These are phyloP conservation scores for Vireo altiloquus DNA, from an alignment of 2,113 vertebrate species.

Conservation along the genomic window DNA sequence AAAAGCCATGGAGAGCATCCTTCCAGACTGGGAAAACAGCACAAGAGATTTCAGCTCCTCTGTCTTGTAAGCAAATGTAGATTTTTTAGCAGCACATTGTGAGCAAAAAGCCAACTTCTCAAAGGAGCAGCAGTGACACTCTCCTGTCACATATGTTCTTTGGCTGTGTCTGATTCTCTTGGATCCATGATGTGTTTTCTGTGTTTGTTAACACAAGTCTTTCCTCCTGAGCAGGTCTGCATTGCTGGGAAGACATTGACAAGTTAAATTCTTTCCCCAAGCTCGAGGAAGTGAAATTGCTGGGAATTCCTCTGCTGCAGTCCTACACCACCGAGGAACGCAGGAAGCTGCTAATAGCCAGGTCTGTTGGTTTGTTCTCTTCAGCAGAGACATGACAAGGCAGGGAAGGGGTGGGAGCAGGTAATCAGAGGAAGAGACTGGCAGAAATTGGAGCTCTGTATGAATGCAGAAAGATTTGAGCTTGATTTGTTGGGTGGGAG, in stretches of 20 bases:
- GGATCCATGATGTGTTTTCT: background rate
- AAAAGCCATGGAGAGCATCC: background rate
- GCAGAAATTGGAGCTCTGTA: background rate
- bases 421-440: background rate
- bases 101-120: background rate
- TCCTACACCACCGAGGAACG: slow-evolving; percentile 88
- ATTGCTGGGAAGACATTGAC: slow-evolving; percentile 92
- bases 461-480: background rate
- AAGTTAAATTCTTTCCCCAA: slow-evolving; percentile 92
- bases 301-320: slow-evolving; percentile 91
- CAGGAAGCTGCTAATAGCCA: slow-evolving; percentile 88
- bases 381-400: background rate
- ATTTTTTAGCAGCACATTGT: background rate
- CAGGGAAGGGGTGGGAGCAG: background rate
- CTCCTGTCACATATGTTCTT: background rate
- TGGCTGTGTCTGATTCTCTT: background rate
- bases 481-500: background rate
- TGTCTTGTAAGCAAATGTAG: background rate
- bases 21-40: background rate
- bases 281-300: slow-evolving; percentile 87
- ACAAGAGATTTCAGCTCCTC: background rate
- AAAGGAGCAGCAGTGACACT: background rate
- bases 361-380: slow-evolving; percentile 54
- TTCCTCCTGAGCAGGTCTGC: slow-evolving; percentile 82
- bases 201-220: slow-evolving; percentile 25